phyloP scores from a whole-genome alignment of 1,140 invertebrate genomes.

The Sesamia nonagrioides region DNA sequence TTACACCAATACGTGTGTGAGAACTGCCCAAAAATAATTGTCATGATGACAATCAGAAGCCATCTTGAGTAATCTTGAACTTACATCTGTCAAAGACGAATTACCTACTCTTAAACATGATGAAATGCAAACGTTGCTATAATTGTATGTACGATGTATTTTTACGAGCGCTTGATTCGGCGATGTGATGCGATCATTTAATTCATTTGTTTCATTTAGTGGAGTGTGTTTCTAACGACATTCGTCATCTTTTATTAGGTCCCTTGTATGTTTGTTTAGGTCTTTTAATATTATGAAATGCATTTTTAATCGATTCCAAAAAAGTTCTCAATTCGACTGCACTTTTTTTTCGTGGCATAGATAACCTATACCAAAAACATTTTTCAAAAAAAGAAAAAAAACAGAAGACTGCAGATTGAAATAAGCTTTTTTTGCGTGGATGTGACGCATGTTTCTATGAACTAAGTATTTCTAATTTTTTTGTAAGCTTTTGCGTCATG shows the following conservation, averaged over 20 bases:
- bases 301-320: not conserved
- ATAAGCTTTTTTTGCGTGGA: too few species aligned
- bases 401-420: too few species aligned
- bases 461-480: too few species aligned
- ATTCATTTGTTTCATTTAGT: slow-evolving; percentile 34
- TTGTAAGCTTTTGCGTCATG: too few species aligned
- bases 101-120: not conserved
- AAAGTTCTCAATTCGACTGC: too few species aligned
- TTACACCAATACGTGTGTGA: not conserved
- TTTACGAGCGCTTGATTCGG: slow-evolving; percentile 35
- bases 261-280: not conserved
- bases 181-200: slow-evolving; percentile 21
- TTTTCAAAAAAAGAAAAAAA: too few species aligned
- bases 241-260: not conserved
- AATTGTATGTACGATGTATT: slow-evolving; percentile 3
- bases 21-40: not conserved
- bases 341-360: too few species aligned
- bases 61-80: not conserved
- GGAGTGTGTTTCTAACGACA: not conserved
- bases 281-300: not conserved
- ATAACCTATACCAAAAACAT: too few species aligned
- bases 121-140: not conserved
- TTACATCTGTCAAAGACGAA: not conserved
- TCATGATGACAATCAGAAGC: slow-evolving; percentile 3
- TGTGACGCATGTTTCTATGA: too few species aligned